A percentile compares a stretch with the other conserved stretches of the same genome.
These are phyloP conservation scores for Hydrozoanthus tunicans DNA, from an alignment of 64 coral and sea anemone genomes.

Conservation along the genomic window DNA sequence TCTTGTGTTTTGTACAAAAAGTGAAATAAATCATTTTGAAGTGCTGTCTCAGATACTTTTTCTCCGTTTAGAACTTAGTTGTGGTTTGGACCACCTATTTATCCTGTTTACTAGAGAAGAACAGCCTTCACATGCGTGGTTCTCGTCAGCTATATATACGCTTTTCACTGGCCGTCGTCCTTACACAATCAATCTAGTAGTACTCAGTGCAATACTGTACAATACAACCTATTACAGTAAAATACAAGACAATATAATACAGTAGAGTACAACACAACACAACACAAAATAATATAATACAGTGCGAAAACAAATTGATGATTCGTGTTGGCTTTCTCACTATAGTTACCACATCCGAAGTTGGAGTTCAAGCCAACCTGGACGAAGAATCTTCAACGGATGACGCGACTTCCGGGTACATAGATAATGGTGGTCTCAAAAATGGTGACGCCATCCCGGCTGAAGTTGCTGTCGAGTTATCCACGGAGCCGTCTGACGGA, in stretches of 20 bases:
- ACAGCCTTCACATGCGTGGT: too few relatives aligned
- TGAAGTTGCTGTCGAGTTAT: background rate
- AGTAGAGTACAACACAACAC: background rate
- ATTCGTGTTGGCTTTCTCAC: background rate
- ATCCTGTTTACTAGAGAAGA: too few relatives aligned
- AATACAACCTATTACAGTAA: too few relatives aligned
- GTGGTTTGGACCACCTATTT: too few relatives aligned
- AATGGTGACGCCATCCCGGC: conserved; percentile 33
- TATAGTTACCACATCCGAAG: conserved; percentile 17
- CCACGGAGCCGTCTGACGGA: conserved; percentile 3
- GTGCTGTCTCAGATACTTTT: too few relatives aligned
- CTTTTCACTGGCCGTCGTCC: too few relatives aligned
- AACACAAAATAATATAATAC: background rate
- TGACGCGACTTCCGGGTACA: background rate
- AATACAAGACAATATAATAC: background rate
- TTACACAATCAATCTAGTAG: too few relatives aligned
- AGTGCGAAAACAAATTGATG: background rate
- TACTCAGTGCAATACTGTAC: too few relatives aligned
- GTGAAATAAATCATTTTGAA: too few relatives aligned
- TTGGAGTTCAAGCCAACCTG: conserved; percentile 55
- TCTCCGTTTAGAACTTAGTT: too few relatives aligned
- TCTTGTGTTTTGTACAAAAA: too few relatives aligned
- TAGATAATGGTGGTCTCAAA: conserved; percentile 23
- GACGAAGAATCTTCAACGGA: background rate
- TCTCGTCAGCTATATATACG: too few relatives aligned